Percentiles rank a stretch among this genome's conserved stretches.
Evolutionary conservation across 2,113 vertebrate genomes (phyloP).

Genomic region (Pseudolaguvia tuberculata): DNA sequence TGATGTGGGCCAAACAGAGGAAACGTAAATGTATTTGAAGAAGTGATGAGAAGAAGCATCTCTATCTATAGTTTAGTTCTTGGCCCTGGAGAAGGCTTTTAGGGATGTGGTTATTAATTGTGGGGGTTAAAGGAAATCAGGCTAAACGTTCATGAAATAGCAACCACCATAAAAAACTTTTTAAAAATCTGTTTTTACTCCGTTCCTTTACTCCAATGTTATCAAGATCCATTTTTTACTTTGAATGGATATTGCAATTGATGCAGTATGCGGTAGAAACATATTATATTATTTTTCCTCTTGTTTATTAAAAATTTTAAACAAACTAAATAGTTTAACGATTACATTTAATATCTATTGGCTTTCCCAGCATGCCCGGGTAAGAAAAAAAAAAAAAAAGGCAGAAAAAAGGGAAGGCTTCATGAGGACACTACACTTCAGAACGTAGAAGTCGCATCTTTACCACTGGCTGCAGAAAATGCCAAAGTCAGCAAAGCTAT

Average conservation of each 20-base stretch:
- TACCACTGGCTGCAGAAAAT: neutral
- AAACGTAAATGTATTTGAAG: neutral
- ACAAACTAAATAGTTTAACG: neutral
- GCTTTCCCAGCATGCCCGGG: neutral
- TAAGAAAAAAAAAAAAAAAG: too few species aligned
- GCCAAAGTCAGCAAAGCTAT: slow-evolving; percentile 25
- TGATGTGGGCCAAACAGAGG: too few species aligned
- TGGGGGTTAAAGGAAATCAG: too few species aligned
- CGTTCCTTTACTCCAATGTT: neutral
- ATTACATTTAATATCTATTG: neutral
- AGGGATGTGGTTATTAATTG: too few species aligned
- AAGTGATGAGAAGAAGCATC: neutral
- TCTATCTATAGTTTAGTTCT: neutral
- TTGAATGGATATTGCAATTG: neutral
- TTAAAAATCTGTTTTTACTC: neutral
- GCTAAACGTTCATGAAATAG: too few species aligned
- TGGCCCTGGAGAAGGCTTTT: neutral
- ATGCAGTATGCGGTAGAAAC: neutral
- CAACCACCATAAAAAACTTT: too few species aligned
- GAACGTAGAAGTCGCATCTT: slow-evolving; percentile 10
- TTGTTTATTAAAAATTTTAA: neutral
- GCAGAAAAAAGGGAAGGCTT: neutral
- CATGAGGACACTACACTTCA: neutral
- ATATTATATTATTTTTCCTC: neutral
- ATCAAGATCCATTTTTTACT: too few species aligned